A percentile compares a stretch with the other conserved stretches of the same genome.
Conservation (phyloP, 2,888 invertebrate genomes). For the Tetramorium bicarinatum region DNA sequence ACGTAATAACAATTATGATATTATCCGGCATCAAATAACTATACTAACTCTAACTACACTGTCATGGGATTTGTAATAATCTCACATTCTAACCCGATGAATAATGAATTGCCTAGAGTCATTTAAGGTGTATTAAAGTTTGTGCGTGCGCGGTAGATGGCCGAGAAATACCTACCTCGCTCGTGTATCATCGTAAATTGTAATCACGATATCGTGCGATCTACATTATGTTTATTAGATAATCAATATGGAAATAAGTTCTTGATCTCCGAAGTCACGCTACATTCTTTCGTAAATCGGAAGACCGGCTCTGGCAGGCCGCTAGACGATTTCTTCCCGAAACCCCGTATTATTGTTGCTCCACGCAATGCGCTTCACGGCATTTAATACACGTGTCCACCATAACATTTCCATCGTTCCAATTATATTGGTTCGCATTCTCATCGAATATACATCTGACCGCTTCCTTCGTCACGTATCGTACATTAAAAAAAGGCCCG, state of each 20-base stretch:
- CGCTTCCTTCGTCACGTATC: constrained; percentile 60
- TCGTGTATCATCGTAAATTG: constrained; percentile 23
- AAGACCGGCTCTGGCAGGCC: not conserved
- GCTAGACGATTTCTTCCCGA: not conserved
- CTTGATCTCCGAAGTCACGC: constrained; percentile 9
- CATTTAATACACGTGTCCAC: not conserved
- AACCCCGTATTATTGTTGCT: not conserved
- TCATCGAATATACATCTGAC: not conserved
- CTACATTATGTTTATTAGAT: constrained; percentile 39
- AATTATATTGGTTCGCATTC: not conserved
- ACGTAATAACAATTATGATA: constrained; percentile 52
- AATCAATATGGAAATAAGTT: constrained; percentile 33
- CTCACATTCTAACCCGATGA: constrained; percentile 27
- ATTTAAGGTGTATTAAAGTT: constrained; percentile 14
- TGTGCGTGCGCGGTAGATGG: not conserved
- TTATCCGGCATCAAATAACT: constrained; percentile 45
- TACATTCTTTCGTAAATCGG: not conserved
- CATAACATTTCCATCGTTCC: not conserved
- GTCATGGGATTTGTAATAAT: constrained; percentile 33
- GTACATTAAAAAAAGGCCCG: constrained; percentile 27
- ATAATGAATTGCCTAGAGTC: constrained; percentile 37
- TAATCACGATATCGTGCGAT: constrained; percentile 8
- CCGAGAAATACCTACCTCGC: not conserved
- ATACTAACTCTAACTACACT: not conserved
- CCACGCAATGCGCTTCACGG: not conserved